Evolutionary conservation across 2,113 vertebrate genomes (phyloP), one percentile per base, ranked within the genome.

Genomic region (Oreochromis aureus): DNA sequence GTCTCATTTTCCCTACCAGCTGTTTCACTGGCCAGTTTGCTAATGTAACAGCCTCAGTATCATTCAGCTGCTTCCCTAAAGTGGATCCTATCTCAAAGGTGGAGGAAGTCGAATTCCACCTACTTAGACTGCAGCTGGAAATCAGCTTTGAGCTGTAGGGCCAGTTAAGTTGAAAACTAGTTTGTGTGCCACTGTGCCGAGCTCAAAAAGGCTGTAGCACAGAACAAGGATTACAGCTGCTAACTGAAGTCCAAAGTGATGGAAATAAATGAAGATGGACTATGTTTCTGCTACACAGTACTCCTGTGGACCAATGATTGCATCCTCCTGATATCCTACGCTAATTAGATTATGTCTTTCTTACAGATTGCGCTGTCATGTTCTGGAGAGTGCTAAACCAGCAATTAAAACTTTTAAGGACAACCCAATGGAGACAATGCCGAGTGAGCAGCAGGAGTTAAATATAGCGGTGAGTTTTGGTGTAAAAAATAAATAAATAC

Each of bases 301-400:
- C 19, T 51, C 9, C 59, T 11, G 73, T 18, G 66, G 34, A n/a
- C 61, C 48, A 36, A 12, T 18, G 53, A 79, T 34, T 86, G 46
- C 66, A 32, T 61, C 53, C n/a, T 10, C 27, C 73, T 78, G 44
- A 78, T 51, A 78, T n/a, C 3, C 27, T 51, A 19, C 10, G 0
- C 46, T 78, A 78, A 78, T 78, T 41, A 2, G 7, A 39, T 34
- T 61, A n/a, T 90, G 46, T 71, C 54, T 89, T 55, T 79, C 61
- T 83, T 61, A 15, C 76, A 99, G 98, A 89, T 96, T 99, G 82
- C 97, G 97, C 91, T 99, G 99, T 94, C 97, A 98, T 7, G 95
- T 98, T 11, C 11, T 98, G 81, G 98, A 99, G 94, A 97, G 93
- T 71, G 93, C 83, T 80, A 98, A 97, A 83, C 94, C 97, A 69